phyloP scores from a whole-genome alignment of 2,113 vertebrate species.

The Reinhardtius hippoglossoides region DNA sequence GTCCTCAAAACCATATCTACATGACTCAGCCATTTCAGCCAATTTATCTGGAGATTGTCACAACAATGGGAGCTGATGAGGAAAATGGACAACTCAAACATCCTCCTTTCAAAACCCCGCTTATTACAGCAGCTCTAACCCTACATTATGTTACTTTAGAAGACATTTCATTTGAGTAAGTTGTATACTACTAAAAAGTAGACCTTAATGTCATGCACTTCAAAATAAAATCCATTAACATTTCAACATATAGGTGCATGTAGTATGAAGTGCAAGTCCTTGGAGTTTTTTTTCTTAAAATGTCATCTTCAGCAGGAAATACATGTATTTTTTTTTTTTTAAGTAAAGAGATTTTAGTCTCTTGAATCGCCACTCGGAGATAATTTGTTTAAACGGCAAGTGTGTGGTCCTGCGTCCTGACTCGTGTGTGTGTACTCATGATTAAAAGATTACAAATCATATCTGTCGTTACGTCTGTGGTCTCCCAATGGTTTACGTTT shows the following conservation, averaged over 20 bases:
- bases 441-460: too few relatives aligned
- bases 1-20: constrained; percentile 58
- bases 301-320: too few relatives aligned
- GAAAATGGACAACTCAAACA: constrained; percentile 45
- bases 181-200: background rate
- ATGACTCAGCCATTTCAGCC: constrained; percentile 64
- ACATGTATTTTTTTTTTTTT: too few relatives aligned
- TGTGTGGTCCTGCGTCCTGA: too few relatives aligned
- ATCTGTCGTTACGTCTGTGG: too few relatives aligned
- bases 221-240: background rate
- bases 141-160: background rate
- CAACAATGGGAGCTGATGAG: constrained; percentile 60
- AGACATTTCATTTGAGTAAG: background rate
- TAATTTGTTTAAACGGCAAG: too few relatives aligned
- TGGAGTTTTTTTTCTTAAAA: too few relatives aligned
- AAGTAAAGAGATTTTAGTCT: too few relatives aligned
- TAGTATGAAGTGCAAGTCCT: too few relatives aligned
- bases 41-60: constrained; percentile 65
- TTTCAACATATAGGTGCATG: background rate
- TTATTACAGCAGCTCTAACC: constrained; percentile 20
- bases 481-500: too few relatives aligned
- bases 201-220: background rate
- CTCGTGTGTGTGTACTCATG: too few relatives aligned
- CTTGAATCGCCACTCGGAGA: too few relatives aligned
- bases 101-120: constrained; percentile 26